Base-by-base conservation (phyloP, 2,888 invertebrate species). In the Clitarchus hookeri region DNA sequence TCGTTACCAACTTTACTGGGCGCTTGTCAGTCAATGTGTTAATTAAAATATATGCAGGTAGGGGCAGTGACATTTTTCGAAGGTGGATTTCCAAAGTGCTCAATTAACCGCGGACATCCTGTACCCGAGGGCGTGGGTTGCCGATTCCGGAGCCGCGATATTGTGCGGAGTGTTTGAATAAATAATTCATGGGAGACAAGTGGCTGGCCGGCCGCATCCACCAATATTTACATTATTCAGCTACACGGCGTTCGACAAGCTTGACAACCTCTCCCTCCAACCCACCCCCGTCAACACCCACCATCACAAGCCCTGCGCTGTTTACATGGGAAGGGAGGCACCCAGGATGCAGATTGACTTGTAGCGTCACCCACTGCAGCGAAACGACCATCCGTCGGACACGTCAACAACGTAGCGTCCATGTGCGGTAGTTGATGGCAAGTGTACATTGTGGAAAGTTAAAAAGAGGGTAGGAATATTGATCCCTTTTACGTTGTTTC, bases 201-300 rank as follows among this genome's bases (percentile, higher is more conserved):
- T 65, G 65, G 65, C 65, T 19, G 65, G 65, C n/a, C 65, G 65
- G n/a, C 19, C 65, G 65, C 65, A n/a, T 65, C 65, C 11, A 19
- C n/a, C 65, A 65, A n/a, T 23, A 65, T n/a, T 65, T 65, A 65
- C 65, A 65, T 65, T 65, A 65, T 65, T 65, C 65, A 65, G 65
- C 65, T 65, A n/a, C 65, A n/a, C 23, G 65, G 65, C 1, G 65
- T 65, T 65, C 48, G 48, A 48, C 48, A 48, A 48, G 48, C n/a
- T 65, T 23, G 8, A 23, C 65, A 8, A 65, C 65, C 65, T 6
- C 65, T n/a, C 23, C 16, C n/a, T 65, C 19, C 19, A 2, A 8
- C 23, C 8, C 65, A 11, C 2, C 3, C 48, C 48, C 48, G n/a
- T n/a, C n/a, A n/a, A n/a, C n/a, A n/a, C 48, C 36, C 2, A 36